Conservation (phyloP, 2,888 invertebrate species). For the Caenorhabditis parvicauda region DNA sequence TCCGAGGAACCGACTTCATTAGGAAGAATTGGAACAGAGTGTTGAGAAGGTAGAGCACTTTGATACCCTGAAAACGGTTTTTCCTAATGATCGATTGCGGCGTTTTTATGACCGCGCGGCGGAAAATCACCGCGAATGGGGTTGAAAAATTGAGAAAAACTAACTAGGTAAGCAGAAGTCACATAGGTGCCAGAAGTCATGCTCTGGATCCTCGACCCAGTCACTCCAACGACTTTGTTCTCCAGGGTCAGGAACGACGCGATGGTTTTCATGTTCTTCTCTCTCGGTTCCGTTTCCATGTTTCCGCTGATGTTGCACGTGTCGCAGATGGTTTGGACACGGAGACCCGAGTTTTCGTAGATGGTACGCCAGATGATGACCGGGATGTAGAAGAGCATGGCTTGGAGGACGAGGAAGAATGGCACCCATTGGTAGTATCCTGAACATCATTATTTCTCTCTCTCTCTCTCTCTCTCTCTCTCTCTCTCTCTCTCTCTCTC, state of each 20-base stretch:
- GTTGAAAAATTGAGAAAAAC: background rate
- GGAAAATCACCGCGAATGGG: constrained; percentile 7
- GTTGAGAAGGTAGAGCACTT: constrained; percentile 55
- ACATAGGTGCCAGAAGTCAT: constrained; percentile 20
- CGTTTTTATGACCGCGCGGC: background rate
- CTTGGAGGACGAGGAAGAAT: constrained; percentile 60
- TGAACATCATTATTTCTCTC: background rate
- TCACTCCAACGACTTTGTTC: constrained; percentile 1
- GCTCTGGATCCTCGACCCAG: constrained; percentile 6
- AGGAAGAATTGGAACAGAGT: constrained; percentile 56
- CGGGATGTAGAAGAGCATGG: constrained; percentile 60
- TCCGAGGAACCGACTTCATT: constrained; percentile 56
- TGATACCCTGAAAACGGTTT: constrained; percentile 43
- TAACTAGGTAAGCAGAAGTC: constrained; percentile 46
- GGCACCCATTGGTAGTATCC: constrained; percentile 62
- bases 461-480: background rate
- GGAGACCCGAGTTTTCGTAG: constrained; percentile 37
- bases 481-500: background rate
- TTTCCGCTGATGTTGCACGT: constrained; percentile 54
- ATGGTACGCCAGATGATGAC: constrained; percentile 56
- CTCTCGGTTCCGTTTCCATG: constrained; percentile 53
- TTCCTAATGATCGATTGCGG: constrained; percentile 5
- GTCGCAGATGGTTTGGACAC: constrained; percentile 57
- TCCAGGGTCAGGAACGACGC: constrained; percentile 46
- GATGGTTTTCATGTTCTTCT: constrained; percentile 50